Percentiles rank a stretch among this genome's conserved stretches.
These are phyloP conservation scores for Penaeus japonicus DNA, from an alignment of 1,140 invertebrate genomes.

Conservation along the genomic window DNA sequence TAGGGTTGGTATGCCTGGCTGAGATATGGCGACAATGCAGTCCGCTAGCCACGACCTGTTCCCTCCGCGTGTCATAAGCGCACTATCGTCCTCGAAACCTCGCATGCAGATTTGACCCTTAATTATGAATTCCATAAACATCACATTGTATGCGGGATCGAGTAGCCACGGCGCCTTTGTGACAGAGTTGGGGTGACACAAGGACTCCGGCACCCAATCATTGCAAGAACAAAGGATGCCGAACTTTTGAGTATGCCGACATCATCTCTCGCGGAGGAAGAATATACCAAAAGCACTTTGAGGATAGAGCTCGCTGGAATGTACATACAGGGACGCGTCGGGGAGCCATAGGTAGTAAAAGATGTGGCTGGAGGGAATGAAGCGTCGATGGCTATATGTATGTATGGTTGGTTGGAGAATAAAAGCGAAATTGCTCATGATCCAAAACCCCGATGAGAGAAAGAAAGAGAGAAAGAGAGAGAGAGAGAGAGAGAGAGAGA, in stretches of 20 bases:
- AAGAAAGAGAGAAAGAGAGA: background rate
- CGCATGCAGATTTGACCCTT: slow-evolving; percentile 40
- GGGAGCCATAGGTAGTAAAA: too few relatives aligned
- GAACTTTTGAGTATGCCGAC: slow-evolving; percentile 25
- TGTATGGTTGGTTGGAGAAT: background rate
- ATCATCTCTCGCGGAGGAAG: background rate
- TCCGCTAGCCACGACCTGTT: background rate
- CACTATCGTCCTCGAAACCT: background rate
- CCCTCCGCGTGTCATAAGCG: slow-evolving; percentile 3
- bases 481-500: background rate
- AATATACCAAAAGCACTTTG: background rate
- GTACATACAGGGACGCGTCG: too few relatives aligned
- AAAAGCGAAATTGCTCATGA: too few relatives aligned
- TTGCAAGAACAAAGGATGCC: slow-evolving; percentile 38
- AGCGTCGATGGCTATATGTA: background rate
- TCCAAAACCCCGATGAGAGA: too few relatives aligned
- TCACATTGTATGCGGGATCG: slow-evolving; percentile 11
- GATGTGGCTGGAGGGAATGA: too few relatives aligned
- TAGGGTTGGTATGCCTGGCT: slow-evolving; percentile 24
- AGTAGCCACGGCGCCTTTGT: slow-evolving; percentile 23
- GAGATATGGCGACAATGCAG: slow-evolving; percentile 36
- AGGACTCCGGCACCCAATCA: slow-evolving; percentile 36
- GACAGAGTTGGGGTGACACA: slow-evolving; percentile 21
- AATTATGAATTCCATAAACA: slow-evolving; percentile 37
- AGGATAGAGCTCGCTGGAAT: too few relatives aligned